These are phyloP conservation scores for Atta texana DNA, from an alignment of 1,140 invertebrate genomes.

Conservation along the genomic window DNA sequence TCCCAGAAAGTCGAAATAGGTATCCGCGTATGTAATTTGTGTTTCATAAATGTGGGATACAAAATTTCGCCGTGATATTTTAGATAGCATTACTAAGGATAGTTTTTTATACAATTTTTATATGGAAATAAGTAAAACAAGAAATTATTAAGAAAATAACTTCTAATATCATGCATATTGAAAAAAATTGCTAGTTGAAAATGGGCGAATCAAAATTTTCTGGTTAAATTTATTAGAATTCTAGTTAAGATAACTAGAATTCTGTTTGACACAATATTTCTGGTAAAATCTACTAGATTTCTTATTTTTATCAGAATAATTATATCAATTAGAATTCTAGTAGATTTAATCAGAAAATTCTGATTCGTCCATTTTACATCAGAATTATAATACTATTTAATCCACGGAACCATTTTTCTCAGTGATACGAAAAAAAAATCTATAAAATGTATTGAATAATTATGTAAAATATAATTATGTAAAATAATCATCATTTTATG, in stretches of 20 bases:
- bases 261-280: too few relatives aligned
- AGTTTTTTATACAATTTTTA: background rate
- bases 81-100: background rate
- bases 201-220: too few relatives aligned
- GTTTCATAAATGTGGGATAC: constrained; percentile 27
- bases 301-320: too few relatives aligned
- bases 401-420: too few relatives aligned
- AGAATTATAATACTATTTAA: too few relatives aligned
- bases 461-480: background rate
- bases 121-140: background rate
- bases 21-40: background rate
- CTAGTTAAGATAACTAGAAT: too few relatives aligned
- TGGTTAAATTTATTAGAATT: too few relatives aligned
- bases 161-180: background rate
- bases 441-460: background rate
- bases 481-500: background rate
- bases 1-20: background rate
- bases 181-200: too few relatives aligned
- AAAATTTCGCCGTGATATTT: background rate
- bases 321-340: too few relatives aligned
- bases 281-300: too few relatives aligned
- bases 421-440: background rate
- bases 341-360: too few relatives aligned
- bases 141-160: background rate
- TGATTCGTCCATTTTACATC: too few relatives aligned